Base-by-base conservation (phyloP, 2,888 invertebrate genomes). In the Blastobasis lacticolella region DNA sequence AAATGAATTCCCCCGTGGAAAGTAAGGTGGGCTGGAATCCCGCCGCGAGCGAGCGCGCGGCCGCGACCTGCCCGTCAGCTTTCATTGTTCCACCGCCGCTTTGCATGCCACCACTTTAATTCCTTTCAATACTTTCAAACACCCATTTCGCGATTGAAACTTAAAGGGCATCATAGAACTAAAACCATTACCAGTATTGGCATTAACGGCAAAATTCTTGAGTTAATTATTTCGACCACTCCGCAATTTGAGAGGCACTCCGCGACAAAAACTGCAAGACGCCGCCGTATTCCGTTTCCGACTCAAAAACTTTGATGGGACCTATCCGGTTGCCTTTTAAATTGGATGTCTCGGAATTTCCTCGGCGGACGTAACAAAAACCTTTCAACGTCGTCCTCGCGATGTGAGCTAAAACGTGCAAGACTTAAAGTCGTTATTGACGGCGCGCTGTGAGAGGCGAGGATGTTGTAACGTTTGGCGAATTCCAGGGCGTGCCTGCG, bases 311-410 rank as follows among this genome's bases (percentile, higher is more conserved):
- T 63, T 66, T 62, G 65, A 65, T 59, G 61, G 56, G 57, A 71
- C 73, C 78, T 73, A 75, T 76, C 72, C 75, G 72, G 69, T 66
- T 66, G 69, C 72, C 72, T 66, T 76, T 75, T 77, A 75, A 76
- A 77, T 73, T 78, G 74, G 71, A 69, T 73, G 75, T 67, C 73
- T 68, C 61, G 75, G 80, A 73, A 84, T 82, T 82, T 81, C 76
- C 78, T 81, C 61, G 61, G 67, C 71, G 72, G 68, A 68, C 62
- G 61, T 58, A 66, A 69, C 70, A 80, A 83, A 81, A 81, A 81
- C 61, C 55, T 54, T 55, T 56, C 64, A 55, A 56, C 56, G 56
- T 51, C 53, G 62, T 53, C 54, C 59, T 55, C 56, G 58, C 57
- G 62, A 67, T 62, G 55, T 63, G 57, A 56, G 66, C 64, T 69